Percentiles rank a stretch among this genome's conserved stretches.
Conservation (phyloP, 2,797 vertebrate species). For the Bovichtus diacanthus region DNA sequence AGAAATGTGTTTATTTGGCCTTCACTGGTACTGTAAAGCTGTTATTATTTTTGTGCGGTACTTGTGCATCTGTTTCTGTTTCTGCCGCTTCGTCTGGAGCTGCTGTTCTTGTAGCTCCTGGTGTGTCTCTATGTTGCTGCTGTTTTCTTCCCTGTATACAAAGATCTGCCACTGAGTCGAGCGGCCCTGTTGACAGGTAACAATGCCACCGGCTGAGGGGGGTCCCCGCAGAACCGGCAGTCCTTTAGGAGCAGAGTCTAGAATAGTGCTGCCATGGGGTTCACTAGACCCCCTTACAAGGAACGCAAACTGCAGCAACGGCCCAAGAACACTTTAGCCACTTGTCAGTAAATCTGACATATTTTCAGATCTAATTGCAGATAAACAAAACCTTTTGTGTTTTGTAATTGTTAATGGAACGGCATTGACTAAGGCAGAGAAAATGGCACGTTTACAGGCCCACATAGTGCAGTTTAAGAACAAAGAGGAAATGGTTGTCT, state of each 20-base stretch:
- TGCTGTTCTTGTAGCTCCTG: conserved; percentile 61
- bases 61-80: conserved; percentile 48
- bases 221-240: conserved; percentile 69
- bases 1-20: conserved; percentile 58
- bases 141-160: conserved; percentile 77
- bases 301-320: conserved; percentile 49
- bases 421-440: conserved; percentile 48
- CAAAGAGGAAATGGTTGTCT: conserved; percentile 38
- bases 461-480: conserved; percentile 45
- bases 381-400: conserved; percentile 62
- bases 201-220: conserved; percentile 73
- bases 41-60: conserved; percentile 37
- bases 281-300: conserved; percentile 51
- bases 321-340: conserved; percentile 50
- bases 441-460: conserved; percentile 52
- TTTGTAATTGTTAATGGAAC: conserved; percentile 43
- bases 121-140: conserved; percentile 66
- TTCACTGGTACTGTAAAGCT: conserved; percentile 55
- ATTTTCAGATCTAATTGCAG: conserved; percentile 59
- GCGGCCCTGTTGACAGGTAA: conserved; percentile 78
- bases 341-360: conserved; percentile 50
- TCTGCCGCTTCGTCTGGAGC: conserved; percentile 45
- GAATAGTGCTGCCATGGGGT: conserved; percentile 63
- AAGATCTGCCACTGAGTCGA: conserved; percentile 73
- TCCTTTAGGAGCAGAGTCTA: conserved; percentile 70